Base-by-base conservation (phyloP, 1,140 invertebrate genomes). In the Campoletis sonorensis region DNA sequence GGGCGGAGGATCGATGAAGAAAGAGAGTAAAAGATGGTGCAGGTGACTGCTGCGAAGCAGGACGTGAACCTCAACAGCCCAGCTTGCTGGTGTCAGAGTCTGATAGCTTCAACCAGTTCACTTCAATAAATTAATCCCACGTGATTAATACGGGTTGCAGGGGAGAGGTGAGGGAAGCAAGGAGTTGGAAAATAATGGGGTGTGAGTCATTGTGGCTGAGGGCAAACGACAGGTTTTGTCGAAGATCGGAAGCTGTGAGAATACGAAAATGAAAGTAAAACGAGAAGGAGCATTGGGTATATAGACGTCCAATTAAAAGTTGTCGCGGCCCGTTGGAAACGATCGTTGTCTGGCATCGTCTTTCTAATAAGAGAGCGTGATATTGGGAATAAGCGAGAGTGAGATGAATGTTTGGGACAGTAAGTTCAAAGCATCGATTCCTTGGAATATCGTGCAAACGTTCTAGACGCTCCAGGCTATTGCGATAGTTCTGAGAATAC, bases 291-390 rank as follows among this genome's bases (percentile, higher is more conserved):
- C 23, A 26, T n/a, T 37, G 73, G 73, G 30, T 45, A 21, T 77
- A 77, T 77, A 77, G 75, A 61, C 27, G 54, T 77, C 75, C 75
- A 77, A 77, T 77, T 77, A 77, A 77, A 77, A 77, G 75, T 77
- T 77, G 75, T 77, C 30, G 75, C 54, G 30, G 40, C 40, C 37
- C 49, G 54, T 77, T 64, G 51, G 75, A 64, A 64, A 77, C 54
- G 75, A 77, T n/a, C n/a, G n/a, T n/a, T n/a, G 75, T 75, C 72
- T 75, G 72, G 51, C 72, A 37, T 30, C 72, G 16, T 58, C 8
- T 37, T 40, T 10, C 54, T 58, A 2, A 5, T 45, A 11, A 45
- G 40, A 45, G 40, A 45, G 5, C 40, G 40, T 45, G 40, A 45
- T 45, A 45, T 45, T 45, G 40, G 13, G 40, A 45, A 45, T 45